Evolutionary conservation across 1,140 invertebrate species (phyloP), one percentile per base, ranked within the genome.

Genomic region (Zaprionus gabonicus): DNA sequence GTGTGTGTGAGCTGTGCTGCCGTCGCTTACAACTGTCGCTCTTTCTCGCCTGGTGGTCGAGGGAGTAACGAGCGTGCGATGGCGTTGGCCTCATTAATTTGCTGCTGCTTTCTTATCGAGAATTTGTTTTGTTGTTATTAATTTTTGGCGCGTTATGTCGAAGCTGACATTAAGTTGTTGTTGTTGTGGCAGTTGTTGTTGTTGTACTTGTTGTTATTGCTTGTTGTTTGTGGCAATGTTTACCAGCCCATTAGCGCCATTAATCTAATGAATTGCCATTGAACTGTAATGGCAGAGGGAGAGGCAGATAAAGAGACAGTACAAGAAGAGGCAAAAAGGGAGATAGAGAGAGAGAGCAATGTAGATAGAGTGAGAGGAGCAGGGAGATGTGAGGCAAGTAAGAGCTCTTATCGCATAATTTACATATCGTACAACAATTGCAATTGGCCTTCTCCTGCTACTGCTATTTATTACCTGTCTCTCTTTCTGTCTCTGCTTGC

Each of bases 201-300:
- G 27, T 64, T 46, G 20, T 55, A 20, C 20, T 20, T 0, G 34
- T 55, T 41, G 25, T 56, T 31, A 13, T 60, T 73, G 71, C 58
- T 84, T 84, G 49, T 75, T 85, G 38, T 71, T 81, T 13, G 46
- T 3, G 53, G 62, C 49, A 88, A 82, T 88, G 80, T 88, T 88
- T 88, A 83, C 85, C 86, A 90, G 81, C 56, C 85, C 85, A 88
- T 88, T 88, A 88, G 76, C 82, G 78, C 85, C 72, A 88, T 88
- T 88, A 88, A 90, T 82, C 88, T 88, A 90, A 88, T 88, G 86
- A 85, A 88, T 88, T 90, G 81, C 85, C 70, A 90, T 88, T 75
- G 85, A 81, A 90, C 69, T 71, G 77, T 71, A 73, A 64, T 76
- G 59, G 46, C 49, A 25, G 46, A 23, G 46, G 9, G 41, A 17